These are phyloP conservation scores for Clavelina lepadiformis DNA, from an alignment of 23 tunicate species.

Conservation along the genomic window DNA sequence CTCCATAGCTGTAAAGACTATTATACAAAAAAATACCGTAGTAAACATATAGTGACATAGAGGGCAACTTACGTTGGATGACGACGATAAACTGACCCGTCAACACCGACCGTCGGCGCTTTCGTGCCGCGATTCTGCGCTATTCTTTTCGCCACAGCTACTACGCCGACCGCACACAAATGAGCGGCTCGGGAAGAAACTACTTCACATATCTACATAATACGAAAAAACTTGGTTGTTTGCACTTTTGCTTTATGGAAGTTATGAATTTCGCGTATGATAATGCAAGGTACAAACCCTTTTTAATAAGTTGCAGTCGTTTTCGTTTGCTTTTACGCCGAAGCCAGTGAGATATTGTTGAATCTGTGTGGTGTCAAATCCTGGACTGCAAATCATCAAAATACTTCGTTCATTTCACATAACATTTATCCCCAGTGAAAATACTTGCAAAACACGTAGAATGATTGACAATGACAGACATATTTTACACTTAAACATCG, in stretches of 20 bases:
- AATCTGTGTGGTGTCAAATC: slow-evolving; percentile 4
- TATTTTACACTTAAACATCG: too few species aligned
- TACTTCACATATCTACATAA: slow-evolving; percentile 75
- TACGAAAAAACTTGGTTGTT: too few species aligned
- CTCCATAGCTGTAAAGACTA: too few species aligned
- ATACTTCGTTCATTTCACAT: too few species aligned
- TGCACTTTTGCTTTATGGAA: too few species aligned
- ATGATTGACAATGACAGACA: too few species aligned
- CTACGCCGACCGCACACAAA: slow-evolving; percentile 90
- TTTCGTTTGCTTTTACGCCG: slow-evolving; percentile 50
- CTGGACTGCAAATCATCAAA: slow-evolving; percentile 37
- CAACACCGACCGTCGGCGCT: slow-evolving; percentile 66
- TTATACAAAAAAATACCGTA: too few species aligned
- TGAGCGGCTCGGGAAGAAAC: slow-evolving; percentile 84
- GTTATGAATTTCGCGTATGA: too few species aligned
- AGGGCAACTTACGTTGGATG: slow-evolving; percentile 79
- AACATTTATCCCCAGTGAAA: too few species aligned
- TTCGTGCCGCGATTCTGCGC: slow-evolving; percentile 44
- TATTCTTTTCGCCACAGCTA: slow-evolving; percentile 81
- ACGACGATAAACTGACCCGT: slow-evolving; percentile 90
- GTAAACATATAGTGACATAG: too few species aligned
- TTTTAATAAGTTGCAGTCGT: slow-evolving; percentile 32
- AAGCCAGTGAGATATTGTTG: slow-evolving; percentile 40
- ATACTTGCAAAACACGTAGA: too few species aligned
- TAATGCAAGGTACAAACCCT: slow-evolving; percentile 20